Conservation (phyloP, 2,797 vertebrate species). For the Amphiprion clarkii region DNA sequence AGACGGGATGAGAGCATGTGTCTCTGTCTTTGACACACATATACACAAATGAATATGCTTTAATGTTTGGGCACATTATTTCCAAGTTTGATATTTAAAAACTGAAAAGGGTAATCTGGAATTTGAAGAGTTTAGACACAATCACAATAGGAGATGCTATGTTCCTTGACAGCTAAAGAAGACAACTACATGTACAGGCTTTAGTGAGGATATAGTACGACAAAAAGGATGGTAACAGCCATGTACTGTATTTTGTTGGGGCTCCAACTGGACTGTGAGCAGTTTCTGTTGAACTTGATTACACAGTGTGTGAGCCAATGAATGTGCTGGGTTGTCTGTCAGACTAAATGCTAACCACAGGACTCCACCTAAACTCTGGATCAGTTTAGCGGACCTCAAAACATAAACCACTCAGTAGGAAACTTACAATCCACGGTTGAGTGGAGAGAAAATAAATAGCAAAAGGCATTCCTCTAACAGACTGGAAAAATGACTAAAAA, state of each 20-base stretch:
- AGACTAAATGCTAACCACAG: constrained; percentile 70
- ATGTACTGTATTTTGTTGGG: constrained; percentile 19
- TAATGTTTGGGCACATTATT: constrained; percentile 11
- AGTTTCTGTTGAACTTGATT: constrained; percentile 62
- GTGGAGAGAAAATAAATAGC: constrained; percentile 58
- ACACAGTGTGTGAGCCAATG: constrained; percentile 58
- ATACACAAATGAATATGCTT: background rate
- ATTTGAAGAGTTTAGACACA: constrained; percentile 25
- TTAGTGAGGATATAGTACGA: background rate
- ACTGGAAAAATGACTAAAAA: constrained; percentile 42
- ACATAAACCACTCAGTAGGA: constrained; percentile 59
- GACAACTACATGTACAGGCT: background rate
- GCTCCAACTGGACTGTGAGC: constrained; percentile 19
- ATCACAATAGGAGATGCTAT: background rate
- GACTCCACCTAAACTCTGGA: constrained; percentile 81
- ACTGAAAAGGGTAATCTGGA: constrained; percentile 36
- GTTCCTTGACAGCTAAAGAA: background rate
- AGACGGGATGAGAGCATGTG: constrained; percentile 33
- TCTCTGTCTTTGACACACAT: background rate
- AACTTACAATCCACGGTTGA: constrained; percentile 43
- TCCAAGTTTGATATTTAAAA: constrained; percentile 40
- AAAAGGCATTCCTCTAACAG: constrained; percentile 42
- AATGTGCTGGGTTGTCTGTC: constrained; percentile 63
- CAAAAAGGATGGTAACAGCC: constrained; percentile 18
- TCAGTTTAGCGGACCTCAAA: constrained; percentile 70